These are phyloP conservation scores for Alces alces DNA, from an alignment of 2,113 vertebrate species.

Conservation along the genomic window DNA sequence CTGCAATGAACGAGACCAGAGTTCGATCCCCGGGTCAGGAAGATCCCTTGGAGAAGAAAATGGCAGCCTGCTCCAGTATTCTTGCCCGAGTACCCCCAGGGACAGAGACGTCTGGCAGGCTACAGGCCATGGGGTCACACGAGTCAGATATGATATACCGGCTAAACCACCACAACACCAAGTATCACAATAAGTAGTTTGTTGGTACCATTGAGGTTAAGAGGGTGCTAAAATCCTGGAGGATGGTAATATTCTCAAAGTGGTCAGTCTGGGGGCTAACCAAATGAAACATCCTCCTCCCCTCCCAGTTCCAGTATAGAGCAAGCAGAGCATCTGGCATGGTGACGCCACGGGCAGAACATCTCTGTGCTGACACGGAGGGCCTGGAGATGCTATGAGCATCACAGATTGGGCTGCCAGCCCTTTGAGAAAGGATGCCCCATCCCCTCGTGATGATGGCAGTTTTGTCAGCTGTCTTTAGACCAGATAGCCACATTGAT, in stretches of 20 bases:
- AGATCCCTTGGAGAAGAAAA: not conserved
- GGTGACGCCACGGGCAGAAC: not conserved
- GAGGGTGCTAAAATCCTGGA: not conserved
- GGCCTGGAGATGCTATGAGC: not conserved
- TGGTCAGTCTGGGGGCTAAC: not conserved
- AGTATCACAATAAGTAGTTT: not conserved
- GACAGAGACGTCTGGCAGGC: not conserved
- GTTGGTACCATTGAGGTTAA: not conserved
- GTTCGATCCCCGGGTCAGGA: not conserved
- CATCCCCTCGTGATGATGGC: not conserved
- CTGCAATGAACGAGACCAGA: accelerated
- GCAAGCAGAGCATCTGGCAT: not conserved
- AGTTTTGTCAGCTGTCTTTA: not conserved
- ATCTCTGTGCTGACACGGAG: not conserved
- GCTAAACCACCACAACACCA: not conserved
- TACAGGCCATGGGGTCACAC: not conserved
- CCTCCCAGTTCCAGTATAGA: not conserved
- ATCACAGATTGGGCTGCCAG: not conserved
- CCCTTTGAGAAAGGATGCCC: not conserved
- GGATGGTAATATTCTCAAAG: not conserved
- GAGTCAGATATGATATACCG: not conserved
- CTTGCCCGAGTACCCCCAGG: not conserved
- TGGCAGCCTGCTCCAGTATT: not conserved
- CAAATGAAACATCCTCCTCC: not conserved
- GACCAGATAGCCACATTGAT: not conserved